Conservation (phyloP, 2,113 vertebrate genomes). For the Ceyx margarethae region DNA sequence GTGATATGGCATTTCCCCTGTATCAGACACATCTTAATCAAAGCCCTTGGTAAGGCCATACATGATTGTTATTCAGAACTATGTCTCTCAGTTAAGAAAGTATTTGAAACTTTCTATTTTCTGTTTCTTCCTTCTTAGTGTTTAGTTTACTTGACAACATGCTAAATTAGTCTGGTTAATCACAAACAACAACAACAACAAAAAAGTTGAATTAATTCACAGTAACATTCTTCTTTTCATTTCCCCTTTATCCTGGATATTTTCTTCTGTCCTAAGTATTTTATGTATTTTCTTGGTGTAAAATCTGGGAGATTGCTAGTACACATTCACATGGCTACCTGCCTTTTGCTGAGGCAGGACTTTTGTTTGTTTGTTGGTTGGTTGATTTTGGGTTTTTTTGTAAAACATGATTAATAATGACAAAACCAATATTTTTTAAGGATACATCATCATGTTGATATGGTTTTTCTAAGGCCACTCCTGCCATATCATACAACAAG, state of each 20-base stretch:
- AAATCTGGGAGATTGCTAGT: neutral
- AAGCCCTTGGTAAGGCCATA: neutral
- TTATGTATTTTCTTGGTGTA: neutral
- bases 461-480: neutral
- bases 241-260: neutral
- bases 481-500: neutral
- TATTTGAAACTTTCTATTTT: neutral
- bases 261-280: neutral
- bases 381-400: neutral
- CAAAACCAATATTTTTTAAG: neutral
- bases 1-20: neutral
- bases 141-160: neutral
- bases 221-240: neutral
- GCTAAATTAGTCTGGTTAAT: neutral
- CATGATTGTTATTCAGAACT: rapidly evolving
- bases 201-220: neutral
- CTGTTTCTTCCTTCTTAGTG: neutral
- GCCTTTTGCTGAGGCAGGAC: neutral
- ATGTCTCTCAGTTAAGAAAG: neutral
- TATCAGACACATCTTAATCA: neutral
- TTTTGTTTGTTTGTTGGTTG: neutral
- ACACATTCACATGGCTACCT: neutral
- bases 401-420: neutral
- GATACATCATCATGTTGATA: neutral
- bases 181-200: neutral